These are phyloP conservation scores for Caenorhabditis sulstoni DNA, from an alignment of 2,888 invertebrate genomes.

Conservation along the genomic window DNA sequence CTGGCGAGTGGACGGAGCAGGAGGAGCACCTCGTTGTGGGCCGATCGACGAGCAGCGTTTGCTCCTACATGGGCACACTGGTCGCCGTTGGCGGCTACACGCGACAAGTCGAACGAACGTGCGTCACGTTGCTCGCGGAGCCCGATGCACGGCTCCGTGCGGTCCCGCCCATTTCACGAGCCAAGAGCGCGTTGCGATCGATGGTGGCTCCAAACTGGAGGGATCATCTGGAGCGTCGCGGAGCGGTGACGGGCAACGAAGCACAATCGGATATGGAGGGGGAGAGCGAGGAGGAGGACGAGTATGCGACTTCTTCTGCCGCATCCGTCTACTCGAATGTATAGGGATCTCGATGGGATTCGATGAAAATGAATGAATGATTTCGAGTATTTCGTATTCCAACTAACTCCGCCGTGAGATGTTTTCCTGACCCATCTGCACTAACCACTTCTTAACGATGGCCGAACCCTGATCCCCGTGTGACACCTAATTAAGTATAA, in stretches of 20 bases:
- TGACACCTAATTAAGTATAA: no score
- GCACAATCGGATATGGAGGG: no score
- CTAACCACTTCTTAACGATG: no score
- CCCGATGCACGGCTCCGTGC: not conserved
- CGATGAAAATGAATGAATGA: no score
- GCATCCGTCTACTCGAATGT: no score
- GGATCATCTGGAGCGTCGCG: slow-evolving; percentile 25
- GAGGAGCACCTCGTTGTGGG: slow-evolving; percentile 15
- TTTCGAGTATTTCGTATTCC: no score
- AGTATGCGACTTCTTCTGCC: no score
- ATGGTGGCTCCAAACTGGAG: slow-evolving; percentile 36
- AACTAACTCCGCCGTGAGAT: no score
- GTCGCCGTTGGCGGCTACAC: slow-evolving; percentile 48
- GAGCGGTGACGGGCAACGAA: not conserved
- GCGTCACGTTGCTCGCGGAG: slow-evolving; percentile 14
- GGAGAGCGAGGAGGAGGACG: no score
- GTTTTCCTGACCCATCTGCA: no score
- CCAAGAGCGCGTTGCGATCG: slow-evolving; percentile 36
- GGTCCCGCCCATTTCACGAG: slow-evolving; percentile 12
- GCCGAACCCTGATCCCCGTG: no score
- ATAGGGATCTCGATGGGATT: no score
- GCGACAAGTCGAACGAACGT: slow-evolving; percentile 32
- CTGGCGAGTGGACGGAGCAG: slow-evolving; percentile 34
- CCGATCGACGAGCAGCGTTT: slow-evolving; percentile 45
- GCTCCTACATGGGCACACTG: slow-evolving; percentile 38